Evolutionary conservation across 2,888 invertebrate species (phyloP).

Genomic region (Stenoptilia bipunctidactyla): DNA sequence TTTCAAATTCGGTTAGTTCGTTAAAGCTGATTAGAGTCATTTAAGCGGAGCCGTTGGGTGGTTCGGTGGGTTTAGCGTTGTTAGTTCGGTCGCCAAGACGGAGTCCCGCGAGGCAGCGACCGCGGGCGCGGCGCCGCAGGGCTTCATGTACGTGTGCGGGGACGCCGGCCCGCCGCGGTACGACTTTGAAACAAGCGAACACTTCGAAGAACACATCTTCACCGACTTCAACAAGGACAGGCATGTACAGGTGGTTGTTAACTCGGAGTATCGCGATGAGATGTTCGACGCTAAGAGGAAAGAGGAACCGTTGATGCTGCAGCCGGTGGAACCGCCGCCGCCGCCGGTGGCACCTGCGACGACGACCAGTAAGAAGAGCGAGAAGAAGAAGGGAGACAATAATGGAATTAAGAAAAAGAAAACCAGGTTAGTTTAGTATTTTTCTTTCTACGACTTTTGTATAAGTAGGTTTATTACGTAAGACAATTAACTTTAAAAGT

Average conservation of each 20-base stretch:
- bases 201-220: conserved; percentile 85
- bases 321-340: conserved; percentile 35
- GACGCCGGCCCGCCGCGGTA: conserved; percentile 34
- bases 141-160: conserved; percentile 64
- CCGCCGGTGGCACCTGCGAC: conserved; percentile 48
- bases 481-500: too few relatives aligned
- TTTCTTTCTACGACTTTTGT: too few relatives aligned
- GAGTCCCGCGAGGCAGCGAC: conserved; percentile 52
- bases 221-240: conserved; percentile 77
- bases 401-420: conserved; percentile 93
- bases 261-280: conserved; percentile 62
- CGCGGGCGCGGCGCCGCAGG: conserved; percentile 58
- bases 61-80: neutral
- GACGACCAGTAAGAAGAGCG: conserved; percentile 76
- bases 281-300: conserved; percentile 45
- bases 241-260: conserved; percentile 60
- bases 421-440: conserved; percentile 76
- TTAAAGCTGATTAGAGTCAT: conserved; percentile 73
- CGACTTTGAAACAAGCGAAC: conserved; percentile 58
- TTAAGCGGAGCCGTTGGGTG: conserved; percentile 61
- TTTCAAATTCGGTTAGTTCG: conserved; percentile 70
- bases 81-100: conserved; percentile 30
- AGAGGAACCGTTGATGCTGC: conserved; percentile 55
- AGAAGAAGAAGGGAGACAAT: conserved; percentile 85
- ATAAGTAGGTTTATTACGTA: too few relatives aligned